These are phyloP conservation scores for Hyposoter didymator DNA, from an alignment of 2,888 invertebrate species.

Conservation along the genomic window DNA sequence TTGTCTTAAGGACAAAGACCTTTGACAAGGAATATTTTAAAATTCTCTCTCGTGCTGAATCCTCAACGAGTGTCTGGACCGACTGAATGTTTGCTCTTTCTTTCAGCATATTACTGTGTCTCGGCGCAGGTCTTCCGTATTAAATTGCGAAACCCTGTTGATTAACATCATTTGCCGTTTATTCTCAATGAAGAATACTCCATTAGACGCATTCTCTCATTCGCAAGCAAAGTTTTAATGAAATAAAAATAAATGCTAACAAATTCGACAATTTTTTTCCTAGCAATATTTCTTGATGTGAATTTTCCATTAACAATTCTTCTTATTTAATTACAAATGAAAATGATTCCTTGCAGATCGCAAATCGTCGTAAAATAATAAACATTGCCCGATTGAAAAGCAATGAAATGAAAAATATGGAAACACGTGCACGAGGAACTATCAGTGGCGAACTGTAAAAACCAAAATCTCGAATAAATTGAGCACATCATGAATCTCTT, in stretches of 20 bases:
- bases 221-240: background rate
- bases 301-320: background rate
- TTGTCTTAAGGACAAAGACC: slow-evolving; percentile 31
- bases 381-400: background rate
- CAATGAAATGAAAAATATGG: background rate
- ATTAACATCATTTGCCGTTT: background rate
- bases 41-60: slow-evolving; percentile 22
- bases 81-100: slow-evolving; percentile 31
- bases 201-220: background rate
- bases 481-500: background rate
- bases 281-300: background rate
- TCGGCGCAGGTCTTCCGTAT: slow-evolving; percentile 8
- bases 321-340: background rate
- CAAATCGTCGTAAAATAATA: too few species aligned
- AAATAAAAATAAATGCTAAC: background rate
- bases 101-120: background rate
- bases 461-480: slow-evolving; percentile 19
- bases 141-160: slow-evolving; percentile 10
- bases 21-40: slow-evolving; percentile 14
- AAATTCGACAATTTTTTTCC: background rate
- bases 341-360: background rate
- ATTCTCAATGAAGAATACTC: background rate
- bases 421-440: background rate
- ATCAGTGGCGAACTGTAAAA: slow-evolving; percentile 20
- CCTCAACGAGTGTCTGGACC: slow-evolving; percentile 35